Evolutionary conservation across 1,140 invertebrate genomes (phyloP).

Genomic region (Notospermus geniculatus): DNA sequence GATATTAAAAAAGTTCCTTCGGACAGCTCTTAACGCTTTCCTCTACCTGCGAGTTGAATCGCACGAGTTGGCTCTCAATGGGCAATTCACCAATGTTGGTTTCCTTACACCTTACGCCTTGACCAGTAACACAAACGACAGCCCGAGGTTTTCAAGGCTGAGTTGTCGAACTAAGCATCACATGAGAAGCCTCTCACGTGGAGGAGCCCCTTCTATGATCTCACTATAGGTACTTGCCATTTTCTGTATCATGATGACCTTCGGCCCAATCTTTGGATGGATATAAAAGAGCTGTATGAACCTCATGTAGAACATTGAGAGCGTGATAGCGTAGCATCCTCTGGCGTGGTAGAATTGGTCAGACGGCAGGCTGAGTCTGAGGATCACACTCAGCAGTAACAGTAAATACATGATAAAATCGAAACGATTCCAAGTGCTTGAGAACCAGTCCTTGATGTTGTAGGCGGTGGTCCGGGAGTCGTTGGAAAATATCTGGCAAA

Average conservation of each 20-base stretch:
- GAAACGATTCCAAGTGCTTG: constrained; percentile 28
- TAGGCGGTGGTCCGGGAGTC: constrained; percentile 20
- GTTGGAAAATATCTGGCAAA: constrained; percentile 33
- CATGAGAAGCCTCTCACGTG: too few relatives aligned
- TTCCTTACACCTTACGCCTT: too few relatives aligned
- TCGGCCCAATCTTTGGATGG: constrained; percentile 53
- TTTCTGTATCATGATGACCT: constrained; percentile 56
- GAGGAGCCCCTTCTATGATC: too few relatives aligned
- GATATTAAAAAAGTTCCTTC: not conserved
- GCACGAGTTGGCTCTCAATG: too few relatives aligned
- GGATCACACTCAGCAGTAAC: constrained; percentile 35
- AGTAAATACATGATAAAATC: constrained; percentile 42
- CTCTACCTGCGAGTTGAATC: too few relatives aligned
- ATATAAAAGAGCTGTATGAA: constrained; percentile 46
- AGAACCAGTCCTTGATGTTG: too few relatives aligned
- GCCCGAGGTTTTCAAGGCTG: too few relatives aligned
- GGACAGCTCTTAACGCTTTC: too few relatives aligned
- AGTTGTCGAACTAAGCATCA: too few relatives aligned
- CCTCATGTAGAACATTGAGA: constrained; percentile 45
- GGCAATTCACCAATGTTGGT: too few relatives aligned
- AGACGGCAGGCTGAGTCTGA: constrained; percentile 20
- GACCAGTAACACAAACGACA: too few relatives aligned
- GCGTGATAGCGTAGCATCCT: constrained; percentile 41
- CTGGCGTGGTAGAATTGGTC: constrained; percentile 30
- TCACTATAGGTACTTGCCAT: too few relatives aligned